Evolutionary conservation across 2,113 vertebrate genomes (phyloP).

Genomic region (Nansenia antarctica): DNA sequence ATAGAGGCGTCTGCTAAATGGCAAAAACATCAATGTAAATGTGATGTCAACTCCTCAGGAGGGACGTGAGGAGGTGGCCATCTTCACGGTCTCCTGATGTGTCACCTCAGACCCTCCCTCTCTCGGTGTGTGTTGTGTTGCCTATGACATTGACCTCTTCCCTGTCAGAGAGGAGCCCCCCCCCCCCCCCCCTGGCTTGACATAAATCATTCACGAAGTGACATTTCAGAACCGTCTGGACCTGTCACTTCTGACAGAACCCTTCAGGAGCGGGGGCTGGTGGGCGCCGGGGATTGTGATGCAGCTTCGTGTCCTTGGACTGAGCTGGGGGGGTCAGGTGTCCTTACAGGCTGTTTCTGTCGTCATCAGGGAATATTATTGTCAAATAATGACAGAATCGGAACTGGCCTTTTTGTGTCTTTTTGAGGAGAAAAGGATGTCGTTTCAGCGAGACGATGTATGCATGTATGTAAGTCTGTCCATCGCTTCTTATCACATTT

Average conservation of each 20-base stretch:
- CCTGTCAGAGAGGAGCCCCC: not conserved
- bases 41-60: too few relatives aligned
- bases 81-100: too few relatives aligned
- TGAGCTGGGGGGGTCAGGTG: not conserved
- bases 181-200: constrained; percentile 32
- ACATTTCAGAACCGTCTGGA: constrained; percentile 50
- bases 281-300: not conserved
- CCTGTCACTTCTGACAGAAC: constrained; percentile 45
- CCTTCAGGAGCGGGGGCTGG: constrained; percentile 28
- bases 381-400: not conserved
- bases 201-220: constrained; percentile 54
- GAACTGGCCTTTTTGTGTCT: not conserved
- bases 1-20: too few relatives aligned
- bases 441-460: not conserved
- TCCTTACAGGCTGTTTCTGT: not conserved
- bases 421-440: not conserved
- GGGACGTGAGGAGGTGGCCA: too few relatives aligned
- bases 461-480: not conserved
- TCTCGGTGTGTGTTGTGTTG: too few relatives aligned
- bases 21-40: too few relatives aligned
- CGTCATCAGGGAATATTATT: not conserved
- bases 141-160: not conserved
- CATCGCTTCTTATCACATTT: too few relatives aligned
- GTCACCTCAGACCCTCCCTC: too few relatives aligned
- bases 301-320: not conserved